A percentile compares a stretch with the other conserved stretches of the same genome.
Evolutionary conservation across 2,888 invertebrate genomes (phyloP).

Genomic region (Amiota mariae): DNA sequence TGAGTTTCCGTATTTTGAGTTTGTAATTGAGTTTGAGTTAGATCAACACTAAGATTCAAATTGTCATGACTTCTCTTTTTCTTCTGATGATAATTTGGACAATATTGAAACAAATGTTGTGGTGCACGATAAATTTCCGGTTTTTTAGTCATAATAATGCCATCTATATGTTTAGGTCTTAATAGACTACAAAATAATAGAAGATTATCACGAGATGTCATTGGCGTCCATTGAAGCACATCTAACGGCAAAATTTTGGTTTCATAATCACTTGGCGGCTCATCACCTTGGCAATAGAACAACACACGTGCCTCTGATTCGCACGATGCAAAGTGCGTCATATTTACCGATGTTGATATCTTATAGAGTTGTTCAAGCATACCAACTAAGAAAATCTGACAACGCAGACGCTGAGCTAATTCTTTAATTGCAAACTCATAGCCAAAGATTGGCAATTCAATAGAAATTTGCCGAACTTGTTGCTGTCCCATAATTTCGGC

Average conservation of each 20-base stretch:
- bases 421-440: slow-evolving; percentile 46
- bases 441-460: slow-evolving; percentile 49
- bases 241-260: background rate
- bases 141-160: slow-evolving; percentile 44
- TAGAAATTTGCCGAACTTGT: background rate
- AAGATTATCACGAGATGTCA: slow-evolving; percentile 50
- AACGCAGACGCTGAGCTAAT: slow-evolving; percentile 38
- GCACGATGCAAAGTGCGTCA: background rate
- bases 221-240: slow-evolving; percentile 49
- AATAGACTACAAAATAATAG: slow-evolving; percentile 52
- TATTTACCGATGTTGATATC: background rate
- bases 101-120: slow-evolving; percentile 29
- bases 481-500: slow-evolving; percentile 15
- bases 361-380: background rate
- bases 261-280: background rate
- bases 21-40: background rate
- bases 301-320: background rate
- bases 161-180: slow-evolving; percentile 48
- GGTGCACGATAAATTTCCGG: slow-evolving; percentile 41
- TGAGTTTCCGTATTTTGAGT: background rate
- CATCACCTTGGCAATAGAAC: background rate
- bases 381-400: background rate
- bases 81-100: background rate
- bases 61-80: background rate
- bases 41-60: background rate